phyloP scores from a whole-genome alignment of 1,140 invertebrate species.

The Lucilia sericata region DNA sequence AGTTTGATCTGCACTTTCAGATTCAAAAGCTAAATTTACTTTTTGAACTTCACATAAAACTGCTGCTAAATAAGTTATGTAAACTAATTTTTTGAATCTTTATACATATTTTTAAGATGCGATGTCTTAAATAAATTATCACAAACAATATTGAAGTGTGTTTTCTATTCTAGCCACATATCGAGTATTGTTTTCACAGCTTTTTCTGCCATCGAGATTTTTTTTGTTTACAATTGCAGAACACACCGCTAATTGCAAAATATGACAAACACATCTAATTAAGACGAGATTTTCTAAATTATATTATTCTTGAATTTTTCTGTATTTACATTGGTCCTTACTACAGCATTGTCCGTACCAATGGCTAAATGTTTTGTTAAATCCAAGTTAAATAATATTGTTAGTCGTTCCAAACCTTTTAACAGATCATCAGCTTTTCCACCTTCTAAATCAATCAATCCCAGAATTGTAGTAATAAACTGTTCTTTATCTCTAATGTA shows the following conservation, averaged over 20 bases:
- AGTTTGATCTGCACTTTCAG: slow-evolving; percentile 12
- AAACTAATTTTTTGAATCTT: slow-evolving; percentile 15
- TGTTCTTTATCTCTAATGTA: not conserved
- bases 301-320: slow-evolving; percentile 12
- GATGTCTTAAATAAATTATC: not conserved
- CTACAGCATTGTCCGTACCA: slow-evolving; percentile 7
- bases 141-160: slow-evolving; percentile 3
- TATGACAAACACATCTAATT: slow-evolving; percentile 23
- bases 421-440: not conserved
- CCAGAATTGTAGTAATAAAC: not conserved
- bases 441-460: not conserved
- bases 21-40: slow-evolving; percentile 30
- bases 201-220: not conserved
- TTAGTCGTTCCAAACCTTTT: not conserved
- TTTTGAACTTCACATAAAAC: slow-evolving; percentile 13
- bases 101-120: not conserved
- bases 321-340: not conserved
- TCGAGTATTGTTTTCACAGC: not conserved
- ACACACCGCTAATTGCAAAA: slow-evolving; percentile 3
- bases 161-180: slow-evolving; percentile 18
- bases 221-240: not conserved
- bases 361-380: not conserved
- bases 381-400: not conserved
- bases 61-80: slow-evolving; percentile 19
- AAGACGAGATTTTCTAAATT: slow-evolving; percentile 12